Base-by-base conservation (phyloP, 2,797 vertebrate genomes). In the Tapirus indicus region DNA sequence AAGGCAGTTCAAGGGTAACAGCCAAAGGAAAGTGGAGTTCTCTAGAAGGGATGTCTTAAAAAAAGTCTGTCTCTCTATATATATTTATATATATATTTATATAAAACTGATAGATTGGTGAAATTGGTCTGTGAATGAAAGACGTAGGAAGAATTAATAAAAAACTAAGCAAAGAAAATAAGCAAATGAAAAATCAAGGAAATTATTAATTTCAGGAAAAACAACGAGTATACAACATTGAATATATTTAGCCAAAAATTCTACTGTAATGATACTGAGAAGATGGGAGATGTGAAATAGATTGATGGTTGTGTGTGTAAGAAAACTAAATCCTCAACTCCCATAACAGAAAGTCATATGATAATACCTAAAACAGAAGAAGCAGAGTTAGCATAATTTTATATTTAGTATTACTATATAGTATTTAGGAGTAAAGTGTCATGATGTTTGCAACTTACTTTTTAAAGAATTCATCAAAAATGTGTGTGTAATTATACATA, bases 251-350 rank as follows among this genome's bases (percentile, higher is more conserved):
- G 68, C 23, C 64, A 32, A 8, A 64, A 93, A 90, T 78, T 86
- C 25, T 56, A 49, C 32, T 38, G 17, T 74, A 74, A 60, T 1
- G 4, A 23, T 27, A 71, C n/a, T 85, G 83, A 44, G 35, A 92
- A 58, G 58, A 69, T 60, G 35, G 25, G 32, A 6, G 16, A 13
- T 20, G 25, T 74, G 52, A 91, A 62, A 54, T n/a, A 83, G 62
- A 60, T 64, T 62, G 35, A 44, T n/a, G 12, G 23, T 66, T 10
- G 20, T 49, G 11, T 10, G 20, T 49, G 11, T 52, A 72, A 54
- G 41, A 69, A 97, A 91, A 94, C 2, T 13, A 82, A 92, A 86
- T 75, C 74, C 38, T 94, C 32, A 60, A 27, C 32, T 91, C 49
- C 12, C n/a, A 16, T n/a, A 56, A 66, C n/a, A 77, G 60, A 66